A percentile compares a stretch with the other conserved stretches of the same genome.
Conservation (phyloP, 2,113 vertebrate genomes). For the Procavia capensis region DNA sequence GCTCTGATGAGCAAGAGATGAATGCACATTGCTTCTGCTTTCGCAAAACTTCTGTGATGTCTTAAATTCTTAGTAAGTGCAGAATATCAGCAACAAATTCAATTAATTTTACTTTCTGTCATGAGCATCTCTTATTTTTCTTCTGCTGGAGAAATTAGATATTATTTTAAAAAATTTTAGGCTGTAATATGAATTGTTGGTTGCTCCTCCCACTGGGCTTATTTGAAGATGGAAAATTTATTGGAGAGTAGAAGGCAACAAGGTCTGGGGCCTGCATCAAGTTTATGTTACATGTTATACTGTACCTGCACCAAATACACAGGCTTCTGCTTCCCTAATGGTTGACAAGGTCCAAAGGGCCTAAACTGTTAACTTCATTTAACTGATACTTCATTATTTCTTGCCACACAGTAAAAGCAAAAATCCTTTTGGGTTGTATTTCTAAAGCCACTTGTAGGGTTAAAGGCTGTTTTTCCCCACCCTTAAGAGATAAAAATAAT, state of each 20-base stretch:
- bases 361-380: neutral
- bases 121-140: neutral
- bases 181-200: neutral
- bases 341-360: neutral
- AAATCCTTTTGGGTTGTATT: constrained; percentile 38
- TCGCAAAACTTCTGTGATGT: neutral
- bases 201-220: neutral
- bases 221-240: constrained; percentile 20
- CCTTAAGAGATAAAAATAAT: neutral
- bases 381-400: constrained; percentile 19
- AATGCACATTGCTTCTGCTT: neutral
- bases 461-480: neutral
- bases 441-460: neutral
- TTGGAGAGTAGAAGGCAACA: constrained; percentile 29
- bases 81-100: neutral
- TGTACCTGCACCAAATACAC: neutral
- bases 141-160: neutral
- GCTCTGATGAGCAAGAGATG: neutral
- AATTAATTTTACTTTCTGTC: neutral
- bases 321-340: neutral
- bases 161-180: neutral
- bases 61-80: neutral
- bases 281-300: neutral
- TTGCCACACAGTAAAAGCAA: constrained; percentile 27
- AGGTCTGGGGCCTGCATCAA: neutral